Percentiles rank a stretch among this genome's conserved stretches.
These are phyloP conservation scores for Drosophila truncata DNA, from an alignment of 1,140 invertebrate species.

Conservation along the genomic window DNA sequence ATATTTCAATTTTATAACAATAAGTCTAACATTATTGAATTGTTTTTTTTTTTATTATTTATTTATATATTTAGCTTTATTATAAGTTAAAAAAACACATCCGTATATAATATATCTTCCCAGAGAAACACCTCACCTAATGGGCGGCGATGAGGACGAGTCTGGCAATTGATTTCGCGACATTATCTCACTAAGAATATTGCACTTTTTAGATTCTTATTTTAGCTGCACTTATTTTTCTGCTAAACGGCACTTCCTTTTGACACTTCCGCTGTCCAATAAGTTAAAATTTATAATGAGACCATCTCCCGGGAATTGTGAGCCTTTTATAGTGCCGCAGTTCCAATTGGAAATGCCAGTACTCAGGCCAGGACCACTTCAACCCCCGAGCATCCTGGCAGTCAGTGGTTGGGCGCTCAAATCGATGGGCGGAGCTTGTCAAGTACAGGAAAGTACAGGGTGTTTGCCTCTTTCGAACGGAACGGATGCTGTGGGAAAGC, in stretches of 20 bases:
- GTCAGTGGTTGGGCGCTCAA: slow-evolving; percentile 53
- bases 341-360: slow-evolving; percentile 71
- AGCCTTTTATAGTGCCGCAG: slow-evolving; percentile 70
- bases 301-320: slow-evolving; percentile 68
- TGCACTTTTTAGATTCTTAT: neutral
- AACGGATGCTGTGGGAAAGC: slow-evolving; percentile 60
- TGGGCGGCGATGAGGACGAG: slow-evolving; percentile 87
- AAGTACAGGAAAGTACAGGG: slow-evolving; percentile 77
- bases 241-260: neutral
- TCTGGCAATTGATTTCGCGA: slow-evolving; percentile 86
- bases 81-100: neutral
- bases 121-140: slow-evolving; percentile 74
- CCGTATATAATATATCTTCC: neutral
- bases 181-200: slow-evolving; percentile 49
- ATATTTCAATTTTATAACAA: neutral
- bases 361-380: slow-evolving; percentile 31
- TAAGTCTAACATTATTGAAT: neutral
- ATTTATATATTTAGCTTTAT: neutral
- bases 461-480: slow-evolving; percentile 33
- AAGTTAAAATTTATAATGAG: slow-evolving; percentile 68
- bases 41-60: neutral
- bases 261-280: slow-evolving; percentile 56
- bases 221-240: neutral
- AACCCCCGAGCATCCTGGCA: slow-evolving; percentile 64
- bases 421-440: slow-evolving; percentile 69